Conservation (phyloP, 35 echinoderm and acorn worm species). For the Nesometra sesokonis region DNA sequence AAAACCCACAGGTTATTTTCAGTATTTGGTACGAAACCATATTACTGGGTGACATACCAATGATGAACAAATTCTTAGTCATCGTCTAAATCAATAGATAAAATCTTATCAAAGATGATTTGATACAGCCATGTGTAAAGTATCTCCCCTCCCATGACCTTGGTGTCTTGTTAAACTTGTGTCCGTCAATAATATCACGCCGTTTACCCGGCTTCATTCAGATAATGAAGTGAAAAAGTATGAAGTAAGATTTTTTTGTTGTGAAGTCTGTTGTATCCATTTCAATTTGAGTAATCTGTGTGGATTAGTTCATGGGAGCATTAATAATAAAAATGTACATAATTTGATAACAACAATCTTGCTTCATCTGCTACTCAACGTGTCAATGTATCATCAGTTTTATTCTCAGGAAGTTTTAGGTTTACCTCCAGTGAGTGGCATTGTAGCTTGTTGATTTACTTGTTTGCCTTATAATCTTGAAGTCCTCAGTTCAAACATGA, state of each 20-base stretch:
- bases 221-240: not conserved
- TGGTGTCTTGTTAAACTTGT: not conserved
- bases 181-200: not conserved
- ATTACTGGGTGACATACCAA: not conserved
- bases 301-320: no score
- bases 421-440: no score
- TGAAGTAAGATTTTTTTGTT: not conserved
- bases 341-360: no score
- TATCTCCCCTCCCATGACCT: not conserved
- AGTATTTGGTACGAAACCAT: no score
- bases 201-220: not conserved
- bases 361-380: no score
- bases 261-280: not conserved
- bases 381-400: no score
- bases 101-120: not conserved
- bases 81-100: not conserved
- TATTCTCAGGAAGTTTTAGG: no score
- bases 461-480: no score
- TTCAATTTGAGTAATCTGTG: not conserved
- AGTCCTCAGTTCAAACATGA: no score
- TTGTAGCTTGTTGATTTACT: no score
- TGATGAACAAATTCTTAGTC: not conserved
- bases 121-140: not conserved
- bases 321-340: no score
- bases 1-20: no score